Conservation (phyloP, 2,797 vertebrate species). For the Notolabrus celidotus region DNA sequence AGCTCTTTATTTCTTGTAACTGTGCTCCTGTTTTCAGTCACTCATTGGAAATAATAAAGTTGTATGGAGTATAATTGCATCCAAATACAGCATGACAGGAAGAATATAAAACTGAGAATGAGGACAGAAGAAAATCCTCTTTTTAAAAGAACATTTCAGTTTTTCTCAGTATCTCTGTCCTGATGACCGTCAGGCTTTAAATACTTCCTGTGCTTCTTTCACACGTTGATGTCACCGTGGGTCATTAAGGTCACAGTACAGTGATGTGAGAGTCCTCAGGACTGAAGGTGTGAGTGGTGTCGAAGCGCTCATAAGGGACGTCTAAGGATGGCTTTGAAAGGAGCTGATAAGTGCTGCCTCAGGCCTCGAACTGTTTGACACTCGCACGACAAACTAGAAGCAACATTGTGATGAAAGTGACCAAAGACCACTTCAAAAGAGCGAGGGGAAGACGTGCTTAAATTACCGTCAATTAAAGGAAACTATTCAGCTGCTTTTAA, state of each 20-base stretch:
- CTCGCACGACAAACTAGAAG: not conserved
- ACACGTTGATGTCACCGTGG: constrained; percentile 20
- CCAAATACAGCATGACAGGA: too few relatives aligned
- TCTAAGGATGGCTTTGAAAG: constrained; percentile 5
- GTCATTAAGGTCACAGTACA: constrained; percentile 7
- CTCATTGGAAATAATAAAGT: too few relatives aligned
- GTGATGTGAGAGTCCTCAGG: not conserved
- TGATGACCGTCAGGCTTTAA: not conserved
- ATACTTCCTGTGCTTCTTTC: constrained; percentile 18
- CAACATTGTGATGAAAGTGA: not conserved
- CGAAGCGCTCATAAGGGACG: constrained; percentile 13
- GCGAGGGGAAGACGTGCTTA: not conserved
- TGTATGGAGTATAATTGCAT: too few relatives aligned
- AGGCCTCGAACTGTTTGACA: not conserved
- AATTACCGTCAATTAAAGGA: not conserved
- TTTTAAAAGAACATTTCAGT: too few relatives aligned
- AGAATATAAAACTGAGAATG: too few relatives aligned
- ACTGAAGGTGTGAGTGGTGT: constrained; percentile 37
- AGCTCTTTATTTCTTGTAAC: too few relatives aligned
- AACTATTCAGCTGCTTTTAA: not conserved
- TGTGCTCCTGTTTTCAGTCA: too few relatives aligned
- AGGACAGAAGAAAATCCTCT: too few relatives aligned
- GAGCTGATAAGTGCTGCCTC: constrained; percentile 21
- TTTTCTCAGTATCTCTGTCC: too few relatives aligned
- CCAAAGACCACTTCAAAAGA: constrained; percentile 11